These are phyloP conservation scores for Cancer borealis DNA, from an alignment of 2,888 invertebrate species.

Conservation along the genomic window DNA sequence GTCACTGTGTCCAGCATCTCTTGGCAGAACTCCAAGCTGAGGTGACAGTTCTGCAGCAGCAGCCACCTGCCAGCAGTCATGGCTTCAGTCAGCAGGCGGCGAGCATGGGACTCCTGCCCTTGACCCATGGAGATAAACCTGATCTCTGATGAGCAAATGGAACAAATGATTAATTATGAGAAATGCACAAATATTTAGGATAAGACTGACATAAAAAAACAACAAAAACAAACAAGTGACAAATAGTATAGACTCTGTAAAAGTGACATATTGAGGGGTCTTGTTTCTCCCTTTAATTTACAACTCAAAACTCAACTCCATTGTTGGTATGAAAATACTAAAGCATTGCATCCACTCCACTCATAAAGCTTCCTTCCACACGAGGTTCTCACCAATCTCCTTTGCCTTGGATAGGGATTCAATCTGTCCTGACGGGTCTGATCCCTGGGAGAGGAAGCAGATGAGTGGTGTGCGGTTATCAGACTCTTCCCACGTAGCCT, in stretches of 20 bases:
- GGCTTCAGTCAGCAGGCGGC: conserved; percentile 88
- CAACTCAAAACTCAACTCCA: background rate
- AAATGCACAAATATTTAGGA: background rate
- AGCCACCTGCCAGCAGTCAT: conserved; percentile 94
- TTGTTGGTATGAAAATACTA: background rate
- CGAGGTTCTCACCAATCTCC: conserved; percentile 86
- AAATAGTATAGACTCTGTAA: background rate
- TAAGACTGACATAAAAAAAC: background rate
- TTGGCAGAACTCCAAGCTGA: conserved; percentile 95
- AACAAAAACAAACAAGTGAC: background rate
- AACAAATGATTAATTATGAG: background rate
- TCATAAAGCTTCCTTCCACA: background rate
- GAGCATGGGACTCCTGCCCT: conserved; percentile 94
- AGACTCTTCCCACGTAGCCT: conserved; percentile 93
- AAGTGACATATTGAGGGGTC: background rate
- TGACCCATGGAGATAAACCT: conserved; percentile 98
- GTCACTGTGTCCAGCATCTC: conserved; percentile 92
- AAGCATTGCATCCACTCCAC: background rate
- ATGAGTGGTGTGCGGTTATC: conserved; percentile 93
- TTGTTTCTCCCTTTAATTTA: background rate
- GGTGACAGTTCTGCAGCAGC: conserved; percentile 95
- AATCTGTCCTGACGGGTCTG: conserved; percentile 97
- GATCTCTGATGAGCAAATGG: conserved; percentile 79
- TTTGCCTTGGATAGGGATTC: conserved; percentile 91
- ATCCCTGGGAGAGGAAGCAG: conserved; percentile 95